phyloP scores from a whole-genome alignment of 2,113 vertebrate genomes.

The Lepisosteus osseus region DNA sequence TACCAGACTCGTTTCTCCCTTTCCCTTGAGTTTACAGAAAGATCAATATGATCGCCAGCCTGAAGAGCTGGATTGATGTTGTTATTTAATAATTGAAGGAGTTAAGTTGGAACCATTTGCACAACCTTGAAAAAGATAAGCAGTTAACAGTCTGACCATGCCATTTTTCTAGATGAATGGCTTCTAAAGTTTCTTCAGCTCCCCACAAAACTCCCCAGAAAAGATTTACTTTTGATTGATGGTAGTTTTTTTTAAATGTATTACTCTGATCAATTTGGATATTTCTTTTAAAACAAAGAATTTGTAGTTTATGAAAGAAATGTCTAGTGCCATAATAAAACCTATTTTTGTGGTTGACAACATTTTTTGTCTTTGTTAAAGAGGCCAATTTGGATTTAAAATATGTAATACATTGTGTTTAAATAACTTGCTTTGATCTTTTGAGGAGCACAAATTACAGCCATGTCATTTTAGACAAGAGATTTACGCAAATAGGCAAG shows the following conservation, averaged over 20 bases:
- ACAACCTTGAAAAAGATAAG: conserved; percentile 38
- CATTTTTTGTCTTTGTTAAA: conserved; percentile 41
- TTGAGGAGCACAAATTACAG: conserved; percentile 50
- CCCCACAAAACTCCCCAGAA: neutral
- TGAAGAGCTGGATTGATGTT: conserved; percentile 21
- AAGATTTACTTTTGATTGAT: conserved; percentile 21
- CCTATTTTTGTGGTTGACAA: conserved; percentile 31
- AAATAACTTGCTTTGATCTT: conserved; percentile 46
- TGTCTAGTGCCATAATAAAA: conserved; percentile 21
- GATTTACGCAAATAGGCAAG: conserved; percentile 62
- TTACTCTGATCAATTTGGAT: conserved; percentile 15
- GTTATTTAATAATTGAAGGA: conserved; percentile 24
- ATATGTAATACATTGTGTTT: conserved; percentile 44
- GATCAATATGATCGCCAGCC: conserved; percentile 20
- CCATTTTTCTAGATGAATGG: conserved; percentile 24
- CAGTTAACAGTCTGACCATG: conserved; percentile 27
- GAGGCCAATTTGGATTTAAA: conserved; percentile 38
- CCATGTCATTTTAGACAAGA: conserved; percentile 65
- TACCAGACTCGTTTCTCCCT: conserved; percentile 1
- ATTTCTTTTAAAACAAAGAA: conserved; percentile 21
- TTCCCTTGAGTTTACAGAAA: conserved; percentile 18
- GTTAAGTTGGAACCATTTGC: conserved; percentile 30
- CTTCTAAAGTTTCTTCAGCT: conserved; percentile 9
- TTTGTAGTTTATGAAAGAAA: neutral
- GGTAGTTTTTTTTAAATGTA: conserved; percentile 14